Evolutionary conservation across 64 coral and sea anemone genomes (phyloP).

Genomic region (Platygyra sinensis): DNA sequence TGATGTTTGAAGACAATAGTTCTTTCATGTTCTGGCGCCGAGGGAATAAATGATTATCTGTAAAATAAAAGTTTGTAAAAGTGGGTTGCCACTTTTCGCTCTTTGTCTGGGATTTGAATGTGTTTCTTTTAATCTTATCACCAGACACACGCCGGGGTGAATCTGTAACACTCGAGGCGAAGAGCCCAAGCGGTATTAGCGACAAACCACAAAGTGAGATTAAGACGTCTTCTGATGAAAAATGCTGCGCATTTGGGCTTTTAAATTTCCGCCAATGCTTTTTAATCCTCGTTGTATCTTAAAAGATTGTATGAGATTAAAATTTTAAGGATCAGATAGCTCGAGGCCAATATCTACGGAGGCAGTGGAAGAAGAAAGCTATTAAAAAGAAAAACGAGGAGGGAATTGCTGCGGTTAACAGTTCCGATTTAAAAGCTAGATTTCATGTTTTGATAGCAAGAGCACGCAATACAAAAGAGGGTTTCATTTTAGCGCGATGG

Average conservation of each 20-base stretch:
- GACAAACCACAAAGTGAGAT: constrained; percentile 38
- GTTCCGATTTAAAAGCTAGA: background rate
- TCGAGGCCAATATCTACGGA: background rate
- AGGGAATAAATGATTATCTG: background rate
- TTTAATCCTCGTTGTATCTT: constrained; percentile 41
- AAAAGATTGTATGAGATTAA: constrained; percentile 17
- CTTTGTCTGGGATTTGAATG: background rate
- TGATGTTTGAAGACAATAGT: background rate
- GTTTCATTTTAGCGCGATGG: background rate
- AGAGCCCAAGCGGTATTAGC: background rate
- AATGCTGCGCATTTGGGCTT: constrained; percentile 39
- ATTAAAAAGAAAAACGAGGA: background rate
- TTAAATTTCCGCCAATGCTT: constrained; percentile 40
- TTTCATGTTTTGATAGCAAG: background rate
- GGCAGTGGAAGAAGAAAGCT: background rate
- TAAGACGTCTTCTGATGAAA: constrained; percentile 13
- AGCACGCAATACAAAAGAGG: background rate
- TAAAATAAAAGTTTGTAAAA: no score
- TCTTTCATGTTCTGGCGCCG: background rate
- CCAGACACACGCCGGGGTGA: background rate
- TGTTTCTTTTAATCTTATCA: constrained; percentile 3
- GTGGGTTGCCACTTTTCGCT: background rate
- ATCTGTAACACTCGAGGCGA: background rate
- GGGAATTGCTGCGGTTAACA: constrained; percentile 39
- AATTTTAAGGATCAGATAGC: background rate